Percentiles rank a stretch among this genome's conserved stretches.
phyloP scores from a whole-genome alignment of 2,797 vertebrate species.

The Champsocephalus esox region DNA sequence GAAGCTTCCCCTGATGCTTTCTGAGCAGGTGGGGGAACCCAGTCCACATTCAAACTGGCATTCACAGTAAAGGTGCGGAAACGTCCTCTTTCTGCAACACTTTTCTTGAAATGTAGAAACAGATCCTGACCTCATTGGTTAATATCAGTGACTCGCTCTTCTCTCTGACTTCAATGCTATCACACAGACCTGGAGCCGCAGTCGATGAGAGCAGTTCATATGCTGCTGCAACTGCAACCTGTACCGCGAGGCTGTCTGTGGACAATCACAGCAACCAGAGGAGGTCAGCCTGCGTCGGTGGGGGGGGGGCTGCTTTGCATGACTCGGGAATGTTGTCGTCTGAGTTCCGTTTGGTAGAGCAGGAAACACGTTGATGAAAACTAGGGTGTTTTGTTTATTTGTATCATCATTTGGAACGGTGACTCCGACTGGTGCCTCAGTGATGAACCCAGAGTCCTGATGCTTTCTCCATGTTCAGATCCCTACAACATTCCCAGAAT shows the following conservation, averaged over 20 bases:
- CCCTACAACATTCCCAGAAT: conserved; percentile 46
- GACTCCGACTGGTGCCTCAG: conserved; percentile 3
- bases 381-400: neutral
- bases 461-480: conserved; percentile 9
- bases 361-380: neutral
- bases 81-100: neutral
- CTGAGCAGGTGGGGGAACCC: neutral
- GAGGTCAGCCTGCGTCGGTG: conserved; percentile 7
- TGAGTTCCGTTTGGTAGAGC: neutral
- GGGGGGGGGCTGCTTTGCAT: neutral
- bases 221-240: conserved; percentile 10
- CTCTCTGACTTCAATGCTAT: conserved; percentile 1
- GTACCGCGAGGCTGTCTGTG: neutral
- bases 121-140: too few relatives aligned
- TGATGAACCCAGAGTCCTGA: neutral
- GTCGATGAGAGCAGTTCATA: neutral
- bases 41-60: neutral
- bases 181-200: neutral
- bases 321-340: neutral
- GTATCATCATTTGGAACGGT: neutral
- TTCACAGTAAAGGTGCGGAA: neutral
- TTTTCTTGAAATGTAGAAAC: neutral
- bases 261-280: conserved; percentile 16
- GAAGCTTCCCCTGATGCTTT: neutral
- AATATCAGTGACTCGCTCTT: neutral